Base-by-base conservation (phyloP, 2,113 vertebrate genomes). In the Dicaeum eximium region DNA sequence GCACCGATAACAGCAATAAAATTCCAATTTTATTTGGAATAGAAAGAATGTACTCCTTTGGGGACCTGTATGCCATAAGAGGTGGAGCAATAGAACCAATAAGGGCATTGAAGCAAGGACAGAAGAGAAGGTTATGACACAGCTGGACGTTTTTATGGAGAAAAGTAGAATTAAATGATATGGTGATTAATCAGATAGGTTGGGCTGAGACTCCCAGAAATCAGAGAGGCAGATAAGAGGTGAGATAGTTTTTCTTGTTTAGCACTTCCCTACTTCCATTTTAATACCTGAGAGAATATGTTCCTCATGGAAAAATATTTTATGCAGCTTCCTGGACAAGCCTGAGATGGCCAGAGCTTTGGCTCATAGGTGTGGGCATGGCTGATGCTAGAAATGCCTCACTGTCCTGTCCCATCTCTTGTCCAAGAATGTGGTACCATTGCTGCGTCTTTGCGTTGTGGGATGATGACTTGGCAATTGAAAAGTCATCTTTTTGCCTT, bases 61-160 rank as follows among this genome's bases (percentile, higher is more conserved):
- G 60, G 50, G 38, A 45, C 23, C 33, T 69, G 25, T 2, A 0
- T 1, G 1, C 1, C 0, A 1, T 64, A 80, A 33, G 30, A 72
- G 8, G 21, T 73, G 16, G 28, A 69, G 16, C 38, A 62, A 47
- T 70, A 83, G 78, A 83, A 47, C 38, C 33, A 77, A 2, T 66
- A 47, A 80, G 10, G 38, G 13, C 25, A 66, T 25, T 62, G 58
- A 73, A 92, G 35, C 37, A 88, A 87, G 67, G 27, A 81, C 1
- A 11, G 42, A 77, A 38, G 31, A 75, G 40, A 44, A 31, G 20
- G 45, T 75, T 92, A 51, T 58, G 73, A 87, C 38, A n/a, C 24
- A 72, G 24, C 1, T 51, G 25, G 31, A 64, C 0, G 0, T 51
- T 85, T 93, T 90, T 40, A 75, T 64, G 65, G 48, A 72, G n/a